Base-by-base conservation (phyloP, 2,888 invertebrate species). In the Melieria picta region DNA sequence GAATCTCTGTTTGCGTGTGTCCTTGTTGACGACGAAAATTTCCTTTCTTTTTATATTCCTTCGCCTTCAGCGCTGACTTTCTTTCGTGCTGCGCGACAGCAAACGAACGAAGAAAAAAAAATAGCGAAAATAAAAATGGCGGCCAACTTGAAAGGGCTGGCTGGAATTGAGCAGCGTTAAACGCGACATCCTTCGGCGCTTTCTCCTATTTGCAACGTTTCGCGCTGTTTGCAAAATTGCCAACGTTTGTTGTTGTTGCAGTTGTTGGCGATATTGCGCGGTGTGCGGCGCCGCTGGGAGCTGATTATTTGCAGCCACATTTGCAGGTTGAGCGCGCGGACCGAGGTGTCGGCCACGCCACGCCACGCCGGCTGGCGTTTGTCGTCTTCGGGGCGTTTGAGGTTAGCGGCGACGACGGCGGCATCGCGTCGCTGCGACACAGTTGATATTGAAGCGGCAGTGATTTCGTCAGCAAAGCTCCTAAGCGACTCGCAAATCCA, bases 401-500 rank as follows among this genome's bases (percentile, higher is more conserved):
- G 11, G 52, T 52, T 52, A 52, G 52, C 6, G 52, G 52, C 9
- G 16, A 57, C 48, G 11, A 30, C 46, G 43, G 56, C 48, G 50
- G 50, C 62, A 45, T 43, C 10, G 13, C 46, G 16, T 11, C 56
- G 58, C 4, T 64, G 45, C 58, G 57, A 30, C 56, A 42, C 16
- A 7, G 61, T 16, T 62, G 42, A 45, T 13, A 47, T 46, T 55
- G 30, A 50, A 50, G 46, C 69, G 64, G 69, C 69, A 76, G 74
- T 72, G 75, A 72, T 77, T 75, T 74, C 56, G 63, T 71, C 70
- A 71, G 64, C 68, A 72, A 75, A 74, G 72, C 74, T 70, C 69
- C 62, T 74, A 72, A 75, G 67, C 73, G 70, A 75, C 73, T 74
- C 72, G 72, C 69, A 73, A 75, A 73, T 73, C 72, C 69, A 58